A percentile compares a stretch with the other conserved stretches of the same genome.
phyloP scores from a whole-genome alignment of 1,140 invertebrate genomes.

The Metopolophium dirhodum region DNA sequence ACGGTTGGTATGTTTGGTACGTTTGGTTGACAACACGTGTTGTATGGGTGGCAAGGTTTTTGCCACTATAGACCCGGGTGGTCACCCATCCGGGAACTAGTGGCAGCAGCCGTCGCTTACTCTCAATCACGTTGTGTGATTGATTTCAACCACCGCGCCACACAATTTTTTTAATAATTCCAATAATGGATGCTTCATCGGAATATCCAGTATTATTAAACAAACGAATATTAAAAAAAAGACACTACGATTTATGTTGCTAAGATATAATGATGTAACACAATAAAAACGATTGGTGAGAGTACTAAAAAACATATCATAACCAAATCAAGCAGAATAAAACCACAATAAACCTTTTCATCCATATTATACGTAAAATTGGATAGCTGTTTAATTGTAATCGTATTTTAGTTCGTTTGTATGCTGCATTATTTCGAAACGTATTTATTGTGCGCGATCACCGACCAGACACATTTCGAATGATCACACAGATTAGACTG shows the following conservation, averaged over 20 bases:
- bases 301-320: neutral
- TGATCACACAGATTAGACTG: neutral
- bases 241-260: neutral
- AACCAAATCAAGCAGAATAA: neutral
- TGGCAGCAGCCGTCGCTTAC: too few relatives aligned
- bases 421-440: neutral
- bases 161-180: neutral
- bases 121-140: too few relatives aligned
- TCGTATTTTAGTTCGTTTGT: neutral
- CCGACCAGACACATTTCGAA: neutral
- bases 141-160: too few relatives aligned
- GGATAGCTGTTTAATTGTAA: neutral
- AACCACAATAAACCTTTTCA: neutral
- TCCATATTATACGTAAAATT: neutral
- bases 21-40: too few relatives aligned
- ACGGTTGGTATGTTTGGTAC: too few relatives aligned
- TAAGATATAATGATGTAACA: neutral
- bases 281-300: neutral
- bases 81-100: too few relatives aligned
- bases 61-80: too few relatives aligned
- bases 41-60: too few relatives aligned
- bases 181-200: neutral
- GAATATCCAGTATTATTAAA: neutral
- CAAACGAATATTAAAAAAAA: neutral
- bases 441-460: neutral